Evolutionary conservation across 2,888 invertebrate species (phyloP).

Genomic region (Drosophila peninsularis): DNA sequence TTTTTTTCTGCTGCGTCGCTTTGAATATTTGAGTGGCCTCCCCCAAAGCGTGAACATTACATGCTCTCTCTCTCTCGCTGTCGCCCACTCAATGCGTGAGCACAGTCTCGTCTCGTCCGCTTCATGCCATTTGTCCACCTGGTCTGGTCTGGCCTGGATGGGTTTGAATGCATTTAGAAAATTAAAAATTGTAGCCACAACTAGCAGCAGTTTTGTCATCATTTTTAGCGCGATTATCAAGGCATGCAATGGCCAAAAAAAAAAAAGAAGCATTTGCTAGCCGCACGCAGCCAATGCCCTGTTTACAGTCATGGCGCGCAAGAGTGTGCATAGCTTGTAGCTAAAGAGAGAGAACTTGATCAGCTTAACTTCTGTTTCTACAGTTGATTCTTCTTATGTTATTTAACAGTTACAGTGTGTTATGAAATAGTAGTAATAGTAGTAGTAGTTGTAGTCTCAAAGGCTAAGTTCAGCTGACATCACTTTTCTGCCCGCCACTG

Average conservation of each 20-base stretch:
- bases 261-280: slow-evolving; percentile 47
- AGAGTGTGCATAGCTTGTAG: slow-evolving; percentile 8
- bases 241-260: slow-evolving; percentile 71
- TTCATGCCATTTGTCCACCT: slow-evolving; percentile 24
- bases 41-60: neutral
- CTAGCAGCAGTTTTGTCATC: slow-evolving; percentile 79
- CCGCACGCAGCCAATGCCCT: slow-evolving; percentile 62
- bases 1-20: slow-evolving; percentile 41
- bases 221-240: slow-evolving; percentile 78
- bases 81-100: neutral
- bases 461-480: too few relatives aligned
- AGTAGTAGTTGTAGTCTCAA: too few relatives aligned
- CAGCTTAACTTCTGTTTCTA: neutral
- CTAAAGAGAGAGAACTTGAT: neutral
- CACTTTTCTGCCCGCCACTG: slow-evolving; percentile 41
- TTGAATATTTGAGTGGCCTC: slow-evolving; percentile 70
- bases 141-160: slow-evolving; percentile 12
- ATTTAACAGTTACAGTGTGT: too few relatives aligned
- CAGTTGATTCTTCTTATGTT: neutral
- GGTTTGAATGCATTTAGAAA: slow-evolving; percentile 74
- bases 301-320: slow-evolving; percentile 28
- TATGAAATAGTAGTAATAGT: too few relatives aligned
- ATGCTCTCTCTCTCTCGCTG: neutral
- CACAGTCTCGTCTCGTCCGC: neutral
- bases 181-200: slow-evolving; percentile 76